phyloP scores from a whole-genome alignment of 2,797 vertebrate species.

The Rhodeus uyekii region DNA sequence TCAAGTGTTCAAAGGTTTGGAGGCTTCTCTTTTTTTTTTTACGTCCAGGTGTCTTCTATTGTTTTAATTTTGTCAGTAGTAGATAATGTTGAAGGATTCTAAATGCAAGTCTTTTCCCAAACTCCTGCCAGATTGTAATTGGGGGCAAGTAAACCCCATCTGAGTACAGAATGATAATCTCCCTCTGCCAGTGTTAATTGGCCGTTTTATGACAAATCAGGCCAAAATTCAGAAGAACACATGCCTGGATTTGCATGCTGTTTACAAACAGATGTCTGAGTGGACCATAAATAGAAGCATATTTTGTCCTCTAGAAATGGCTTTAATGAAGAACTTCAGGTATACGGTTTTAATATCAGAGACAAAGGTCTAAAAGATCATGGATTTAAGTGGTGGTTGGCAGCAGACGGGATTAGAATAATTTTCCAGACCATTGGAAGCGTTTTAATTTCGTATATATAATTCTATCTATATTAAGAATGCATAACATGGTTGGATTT shows the following conservation, averaged over 20 bases:
- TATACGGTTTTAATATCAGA: slow-evolving; percentile 35
- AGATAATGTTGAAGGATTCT: slow-evolving; percentile 61
- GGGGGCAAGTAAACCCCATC: slow-evolving; percentile 61
- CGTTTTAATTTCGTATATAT: no score
- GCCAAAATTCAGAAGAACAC: slow-evolving; percentile 51
- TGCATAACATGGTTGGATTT: not conserved
- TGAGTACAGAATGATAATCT: slow-evolving; percentile 62
- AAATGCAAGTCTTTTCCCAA: slow-evolving; percentile 51
- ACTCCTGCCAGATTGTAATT: slow-evolving; percentile 66
- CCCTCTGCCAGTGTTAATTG: slow-evolving; percentile 68
- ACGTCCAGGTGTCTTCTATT: slow-evolving; percentile 12
- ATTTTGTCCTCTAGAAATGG: slow-evolving; percentile 31
- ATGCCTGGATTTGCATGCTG: slow-evolving; percentile 21
- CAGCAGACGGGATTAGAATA: not conserved
- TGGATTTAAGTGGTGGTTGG: slow-evolving; percentile 6
- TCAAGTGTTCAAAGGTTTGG: slow-evolving; percentile 6
- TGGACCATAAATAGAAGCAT: slow-evolving; percentile 35
- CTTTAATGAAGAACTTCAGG: slow-evolving; percentile 35
- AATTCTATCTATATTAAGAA: not conserved
- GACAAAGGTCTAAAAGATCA: not conserved
- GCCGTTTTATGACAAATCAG: slow-evolving; percentile 67
- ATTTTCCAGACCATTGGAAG: not conserved
- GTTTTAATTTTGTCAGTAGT: slow-evolving; percentile 48
- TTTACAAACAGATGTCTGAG: slow-evolving; percentile 57
- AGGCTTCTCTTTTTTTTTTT: slow-evolving; percentile 3